Percentiles rank a stretch among this genome's conserved stretches.
Evolutionary conservation across 2,113 vertebrate species (phyloP).

Genomic region (Ivindomyrus marchei): DNA sequence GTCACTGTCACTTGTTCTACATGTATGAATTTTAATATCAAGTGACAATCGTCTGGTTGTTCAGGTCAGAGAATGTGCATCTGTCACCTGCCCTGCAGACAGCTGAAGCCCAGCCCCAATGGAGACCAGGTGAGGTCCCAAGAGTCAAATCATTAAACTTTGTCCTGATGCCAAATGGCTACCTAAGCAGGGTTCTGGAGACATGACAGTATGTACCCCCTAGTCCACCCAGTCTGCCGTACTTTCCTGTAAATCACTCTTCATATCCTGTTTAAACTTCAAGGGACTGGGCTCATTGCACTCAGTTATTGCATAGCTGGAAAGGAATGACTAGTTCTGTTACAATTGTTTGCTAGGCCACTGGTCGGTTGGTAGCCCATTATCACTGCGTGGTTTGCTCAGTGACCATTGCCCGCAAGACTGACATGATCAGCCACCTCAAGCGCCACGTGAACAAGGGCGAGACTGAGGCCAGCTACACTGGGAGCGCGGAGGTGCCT

Average conservation of each 20-base stretch:
- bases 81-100: slow-evolving; percentile 82
- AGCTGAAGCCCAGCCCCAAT: slow-evolving; percentile 67
- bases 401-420: slow-evolving; percentile 80
- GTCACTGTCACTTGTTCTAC: background rate
- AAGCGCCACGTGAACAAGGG: slow-evolving; percentile 89
- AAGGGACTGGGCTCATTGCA: background rate
- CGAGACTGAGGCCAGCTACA: slow-evolving; percentile 81
- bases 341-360: slow-evolving; percentile 46
- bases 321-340: background rate
- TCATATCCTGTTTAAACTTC: background rate
- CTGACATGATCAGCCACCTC: slow-evolving; percentile 90
- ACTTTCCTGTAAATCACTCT: background rate
- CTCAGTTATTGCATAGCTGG: background rate
- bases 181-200: background rate
- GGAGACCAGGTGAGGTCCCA: slow-evolving; percentile 66
- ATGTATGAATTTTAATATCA: background rate
- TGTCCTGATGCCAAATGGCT: background rate
- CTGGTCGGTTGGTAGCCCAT: slow-evolving; percentile 75
- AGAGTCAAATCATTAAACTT: background rate
- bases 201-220: background rate
- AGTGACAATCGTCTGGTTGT: background rate
- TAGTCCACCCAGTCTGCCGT: background rate
- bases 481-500: slow-evolving; percentile 47
- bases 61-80: slow-evolving; percentile 94
- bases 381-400: slow-evolving; percentile 95